A percentile compares a stretch with the other conserved stretches of the same genome.
These are phyloP conservation scores for Tachystola acroxantha DNA, from an alignment of 2,888 invertebrate genomes.

Conservation along the genomic window DNA sequence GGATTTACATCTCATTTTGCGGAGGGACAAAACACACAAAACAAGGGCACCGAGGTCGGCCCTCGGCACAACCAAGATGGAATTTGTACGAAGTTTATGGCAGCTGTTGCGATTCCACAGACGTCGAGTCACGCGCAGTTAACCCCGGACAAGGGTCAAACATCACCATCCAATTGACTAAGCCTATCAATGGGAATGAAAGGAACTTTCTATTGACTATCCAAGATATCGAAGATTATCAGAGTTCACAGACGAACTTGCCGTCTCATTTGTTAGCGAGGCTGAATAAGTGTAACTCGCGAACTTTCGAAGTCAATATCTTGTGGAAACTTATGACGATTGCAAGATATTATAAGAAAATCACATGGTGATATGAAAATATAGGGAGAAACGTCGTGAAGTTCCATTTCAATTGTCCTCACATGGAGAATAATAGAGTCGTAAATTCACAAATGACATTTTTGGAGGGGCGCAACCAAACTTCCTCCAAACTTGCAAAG, in stretches of 20 bases:
- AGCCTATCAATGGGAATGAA: slow-evolving; percentile 17
- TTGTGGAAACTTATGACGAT: no score
- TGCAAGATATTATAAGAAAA: no score
- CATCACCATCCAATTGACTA: slow-evolving; percentile 20
- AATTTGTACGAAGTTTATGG: slow-evolving; percentile 32
- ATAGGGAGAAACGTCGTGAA: slow-evolving; percentile 1
- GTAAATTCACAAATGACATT: slow-evolving; percentile 60
- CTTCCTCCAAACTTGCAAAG: slow-evolving; percentile 44
- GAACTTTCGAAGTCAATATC: no score
- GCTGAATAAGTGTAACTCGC: no score
- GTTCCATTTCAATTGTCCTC: slow-evolving; percentile 9
- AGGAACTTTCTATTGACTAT: slow-evolving; percentile 22
- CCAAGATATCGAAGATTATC: slow-evolving; percentile 17
- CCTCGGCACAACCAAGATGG: slow-evolving; percentile 20
- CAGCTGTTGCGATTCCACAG: slow-evolving; percentile 30
- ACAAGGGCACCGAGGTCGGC: background rate
- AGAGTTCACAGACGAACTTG: slow-evolving; percentile 1
- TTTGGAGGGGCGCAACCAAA: slow-evolving; percentile 37
- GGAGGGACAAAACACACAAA: slow-evolving; percentile 24
- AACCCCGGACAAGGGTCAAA: slow-evolving; percentile 28
- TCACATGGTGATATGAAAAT: background rate
- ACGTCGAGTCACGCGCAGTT: slow-evolving; percentile 28
- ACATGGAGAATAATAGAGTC: slow-evolving; percentile 42
- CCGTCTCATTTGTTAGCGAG: no score
- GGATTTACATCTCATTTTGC: slow-evolving; percentile 45